Conservation (phyloP, 2,888 invertebrate species). For the Clanis bilineata region DNA sequence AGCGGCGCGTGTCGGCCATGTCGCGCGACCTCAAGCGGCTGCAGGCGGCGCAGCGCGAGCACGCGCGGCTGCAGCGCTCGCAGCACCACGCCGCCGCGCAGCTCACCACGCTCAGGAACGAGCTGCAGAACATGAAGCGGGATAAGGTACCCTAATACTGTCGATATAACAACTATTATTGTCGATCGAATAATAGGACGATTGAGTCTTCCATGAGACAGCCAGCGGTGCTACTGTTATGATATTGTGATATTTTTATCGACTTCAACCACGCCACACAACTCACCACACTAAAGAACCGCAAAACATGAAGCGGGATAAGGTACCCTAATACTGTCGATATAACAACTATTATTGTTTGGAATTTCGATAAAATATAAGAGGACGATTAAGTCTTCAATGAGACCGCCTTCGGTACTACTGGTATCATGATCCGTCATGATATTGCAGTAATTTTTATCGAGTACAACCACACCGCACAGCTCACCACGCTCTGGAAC, state of each 20-base stretch:
- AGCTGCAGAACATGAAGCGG: constrained; percentile 93
- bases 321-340: constrained; percentile 72
- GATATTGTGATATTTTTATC: no score
- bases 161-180: background rate
- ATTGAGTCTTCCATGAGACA: no score
- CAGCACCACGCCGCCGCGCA: constrained; percentile 96
- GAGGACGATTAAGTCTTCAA: no score
- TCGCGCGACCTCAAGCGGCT: constrained; percentile 89
- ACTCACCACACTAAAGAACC: constrained; percentile 90
- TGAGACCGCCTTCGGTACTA: no score
- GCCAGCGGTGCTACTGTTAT: no score
- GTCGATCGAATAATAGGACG: no score
- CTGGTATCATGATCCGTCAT: no score
- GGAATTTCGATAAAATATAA: no score
- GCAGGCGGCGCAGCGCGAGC: constrained; percentile 94
- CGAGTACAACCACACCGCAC: no score
- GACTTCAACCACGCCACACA: no score
- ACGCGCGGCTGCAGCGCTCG: constrained; percentile 90
- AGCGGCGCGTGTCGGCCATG: constrained; percentile 91
- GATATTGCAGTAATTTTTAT: no score
- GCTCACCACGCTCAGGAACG: constrained; percentile 88
- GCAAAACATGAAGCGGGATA: constrained; percentile 93
- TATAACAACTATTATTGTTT: no score
- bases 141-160: constrained; percentile 85
- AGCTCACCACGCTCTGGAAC: constrained; percentile 90